Evolutionary conservation across 2,113 vertebrate genomes (phyloP).

Genomic region (Syngnathus scovelli): DNA sequence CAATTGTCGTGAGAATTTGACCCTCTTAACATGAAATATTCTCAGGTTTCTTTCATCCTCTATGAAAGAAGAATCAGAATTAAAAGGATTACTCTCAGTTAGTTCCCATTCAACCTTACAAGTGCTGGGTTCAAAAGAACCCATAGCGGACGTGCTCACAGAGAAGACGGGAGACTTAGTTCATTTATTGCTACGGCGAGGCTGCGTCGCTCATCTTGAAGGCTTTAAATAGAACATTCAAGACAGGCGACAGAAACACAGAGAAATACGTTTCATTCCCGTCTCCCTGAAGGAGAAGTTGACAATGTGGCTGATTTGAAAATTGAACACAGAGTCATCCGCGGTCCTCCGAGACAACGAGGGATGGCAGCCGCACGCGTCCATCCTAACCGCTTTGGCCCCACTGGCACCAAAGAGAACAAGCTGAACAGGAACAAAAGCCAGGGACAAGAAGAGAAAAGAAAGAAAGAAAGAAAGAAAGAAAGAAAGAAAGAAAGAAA

Average conservation of each 20-base stretch:
- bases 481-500: not conserved
- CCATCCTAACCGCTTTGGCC: constrained; percentile 28
- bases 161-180: constrained; percentile 36
- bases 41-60: too few species aligned
- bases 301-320: constrained; percentile 64
- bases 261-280: constrained; percentile 38
- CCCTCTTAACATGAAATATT: too few species aligned
- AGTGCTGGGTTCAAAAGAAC: constrained; percentile 22
- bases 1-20: too few species aligned
- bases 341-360: constrained; percentile 48
- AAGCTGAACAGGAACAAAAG: constrained; percentile 28
- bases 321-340: constrained; percentile 58
- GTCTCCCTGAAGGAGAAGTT: constrained; percentile 45
- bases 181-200: constrained; percentile 32
- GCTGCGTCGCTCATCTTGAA: constrained; percentile 39
- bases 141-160: constrained; percentile 2
- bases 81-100: too few species aligned
- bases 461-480: not conserved
- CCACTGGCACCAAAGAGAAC: constrained; percentile 20
- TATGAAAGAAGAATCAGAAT: too few species aligned
- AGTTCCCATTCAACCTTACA: too few species aligned
- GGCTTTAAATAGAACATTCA: constrained; percentile 48
- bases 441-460: constrained; percentile 11
- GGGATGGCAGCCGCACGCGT: constrained; percentile 32
- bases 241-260: constrained; percentile 39